These are phyloP conservation scores for Deroplatys truncata DNA, from an alignment of 2,888 invertebrate species.

Conservation along the genomic window DNA sequence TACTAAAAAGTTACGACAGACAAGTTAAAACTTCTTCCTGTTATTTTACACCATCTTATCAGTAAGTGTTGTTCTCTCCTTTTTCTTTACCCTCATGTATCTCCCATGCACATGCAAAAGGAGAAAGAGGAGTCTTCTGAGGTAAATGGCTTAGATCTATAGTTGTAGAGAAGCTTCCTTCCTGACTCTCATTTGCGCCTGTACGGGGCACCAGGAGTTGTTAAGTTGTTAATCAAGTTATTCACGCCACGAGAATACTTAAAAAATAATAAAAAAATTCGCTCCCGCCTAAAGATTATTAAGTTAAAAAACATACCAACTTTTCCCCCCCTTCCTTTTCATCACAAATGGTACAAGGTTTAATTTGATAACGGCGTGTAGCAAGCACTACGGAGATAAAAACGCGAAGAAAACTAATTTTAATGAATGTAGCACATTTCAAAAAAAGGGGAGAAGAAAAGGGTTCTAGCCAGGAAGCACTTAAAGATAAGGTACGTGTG, in stretches of 20 bases:
- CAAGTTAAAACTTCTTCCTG: background rate
- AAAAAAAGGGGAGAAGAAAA: background rate
- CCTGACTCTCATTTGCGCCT: background rate
- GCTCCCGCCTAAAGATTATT: background rate
- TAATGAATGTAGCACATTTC: background rate
- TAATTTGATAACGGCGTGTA: background rate
- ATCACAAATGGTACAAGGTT: background rate
- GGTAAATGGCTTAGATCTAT: background rate
- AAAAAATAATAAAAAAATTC: background rate
- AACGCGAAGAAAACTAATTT: background rate
- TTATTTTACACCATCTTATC: background rate
- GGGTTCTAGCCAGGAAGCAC: background rate
- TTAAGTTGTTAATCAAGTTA: background rate
- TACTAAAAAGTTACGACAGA: background rate
- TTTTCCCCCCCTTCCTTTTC: background rate
- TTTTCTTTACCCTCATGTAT: background rate
- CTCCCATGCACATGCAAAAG: background rate
- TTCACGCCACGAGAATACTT: background rate
- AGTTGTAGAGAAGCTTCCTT: background rate
- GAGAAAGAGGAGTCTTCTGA: background rate
- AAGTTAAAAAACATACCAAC: background rate
- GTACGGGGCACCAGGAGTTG: background rate
- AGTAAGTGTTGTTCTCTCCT: background rate
- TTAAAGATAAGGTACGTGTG: background rate
- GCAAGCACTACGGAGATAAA: background rate